Conservation (phyloP, 2,888 invertebrate genomes). For the Apodemia mormo region DNA sequence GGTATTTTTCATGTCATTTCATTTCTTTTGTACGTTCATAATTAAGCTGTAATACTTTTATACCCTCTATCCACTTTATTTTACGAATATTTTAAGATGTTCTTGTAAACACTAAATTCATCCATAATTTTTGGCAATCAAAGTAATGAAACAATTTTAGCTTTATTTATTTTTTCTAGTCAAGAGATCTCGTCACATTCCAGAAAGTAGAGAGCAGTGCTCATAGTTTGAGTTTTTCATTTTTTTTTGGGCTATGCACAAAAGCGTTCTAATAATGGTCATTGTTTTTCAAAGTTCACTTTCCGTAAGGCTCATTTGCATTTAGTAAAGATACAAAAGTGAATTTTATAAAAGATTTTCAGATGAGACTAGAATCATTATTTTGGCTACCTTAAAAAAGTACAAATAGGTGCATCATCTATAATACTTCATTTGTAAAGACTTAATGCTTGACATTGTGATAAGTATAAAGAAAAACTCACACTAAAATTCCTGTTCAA, state of each 20-base stretch:
- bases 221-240: neutral
- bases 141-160: slow-evolving; percentile 21
- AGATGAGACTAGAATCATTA: neutral
- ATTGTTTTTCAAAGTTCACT: too few relatives aligned
- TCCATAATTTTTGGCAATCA: too few relatives aligned
- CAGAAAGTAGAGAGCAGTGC: slow-evolving; percentile 29
- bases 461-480: neutral
- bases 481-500: slow-evolving; percentile 22
- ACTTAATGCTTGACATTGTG: neutral
- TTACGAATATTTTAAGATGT: too few relatives aligned
- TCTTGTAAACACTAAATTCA: too few relatives aligned
- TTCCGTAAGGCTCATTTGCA: too few relatives aligned
- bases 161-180: slow-evolving; percentile 42
- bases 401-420: neutral
- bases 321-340: neutral
- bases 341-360: neutral
- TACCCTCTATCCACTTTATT: too few relatives aligned
- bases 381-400: neutral
- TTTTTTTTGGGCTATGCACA: neutral
- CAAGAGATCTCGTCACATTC: slow-evolving; percentile 48
- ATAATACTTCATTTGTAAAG: neutral
- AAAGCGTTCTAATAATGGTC: neutral
- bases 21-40: too few relatives aligned
- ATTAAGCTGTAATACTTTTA: too few relatives aligned
- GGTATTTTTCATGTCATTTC: too few relatives aligned